Base-by-base conservation (phyloP, 2,113 vertebrate genomes). In the Rana temporaria region DNA sequence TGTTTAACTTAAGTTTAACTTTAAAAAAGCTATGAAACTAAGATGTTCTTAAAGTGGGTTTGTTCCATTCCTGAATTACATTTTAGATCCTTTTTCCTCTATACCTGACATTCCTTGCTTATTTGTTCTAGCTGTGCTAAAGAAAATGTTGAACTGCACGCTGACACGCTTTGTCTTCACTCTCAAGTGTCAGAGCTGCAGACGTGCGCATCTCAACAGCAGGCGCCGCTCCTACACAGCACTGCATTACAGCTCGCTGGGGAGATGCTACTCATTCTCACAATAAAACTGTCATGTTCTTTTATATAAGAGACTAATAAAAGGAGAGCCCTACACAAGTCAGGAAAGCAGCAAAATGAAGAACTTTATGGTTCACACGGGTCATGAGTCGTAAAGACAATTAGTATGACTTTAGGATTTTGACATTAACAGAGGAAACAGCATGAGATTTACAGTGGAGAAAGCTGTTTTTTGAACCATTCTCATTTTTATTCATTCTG, bases 231-330 rank as follows among this genome's bases (percentile, higher is more conserved):
- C 62, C n/a, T 78, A 78, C 74, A 64, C 76, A 32, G 26, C 32
- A 24, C 24, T 56, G 20, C 63, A n/a, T 78, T 67, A 78, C 76
- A 66, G 76, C 76, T 78, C 76, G 53, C 76, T 24, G 63, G 76
- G 63, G 76, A 78, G 60, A 78, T 67, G 76, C 76, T 67, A 78
- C 76, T 78, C 76, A 78, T 66, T 67, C 76, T 67, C 76, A 78
- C 76, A 53, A 78, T 78, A 78, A 78, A 78, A 67, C 76, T 78
- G 76, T 78, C 76, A 66, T 78, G 76, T 78, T 67, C 63, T 78
- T 78, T 78, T 66, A 78, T 78, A 78, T 78, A 67, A 67, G 76
- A 66, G 62, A 53, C 76, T 78, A 63, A 32, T 78, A 78, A 78
- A 78, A 67, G 42, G 42, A 17, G 72, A 75, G 60, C 56, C 76